phyloP scores from a whole-genome alignment of 2,797 vertebrate genomes.

The Chlorospingus semifuscus region DNA sequence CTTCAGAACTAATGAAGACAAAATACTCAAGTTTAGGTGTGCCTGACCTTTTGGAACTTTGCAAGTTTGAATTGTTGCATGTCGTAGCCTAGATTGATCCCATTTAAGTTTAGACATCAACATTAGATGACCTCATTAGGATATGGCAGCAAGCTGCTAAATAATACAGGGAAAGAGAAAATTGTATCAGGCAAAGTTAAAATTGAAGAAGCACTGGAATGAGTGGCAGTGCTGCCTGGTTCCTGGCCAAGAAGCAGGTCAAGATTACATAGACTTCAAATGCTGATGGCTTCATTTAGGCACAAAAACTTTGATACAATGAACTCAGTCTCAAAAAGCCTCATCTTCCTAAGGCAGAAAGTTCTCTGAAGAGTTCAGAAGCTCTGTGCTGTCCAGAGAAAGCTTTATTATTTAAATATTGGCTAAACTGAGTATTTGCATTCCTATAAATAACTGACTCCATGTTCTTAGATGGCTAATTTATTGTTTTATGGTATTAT shows the following conservation, averaged over 20 bases:
- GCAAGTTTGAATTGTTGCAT: neutral
- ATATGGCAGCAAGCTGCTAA: neutral
- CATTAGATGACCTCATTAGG: neutral
- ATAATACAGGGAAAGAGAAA: neutral
- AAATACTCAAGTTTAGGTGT: neutral
- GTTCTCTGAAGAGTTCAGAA: neutral
- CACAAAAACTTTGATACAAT: neutral
- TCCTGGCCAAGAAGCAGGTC: neutral
- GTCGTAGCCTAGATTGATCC: neutral
- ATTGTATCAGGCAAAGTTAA: neutral
- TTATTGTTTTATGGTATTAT: too few relatives aligned
- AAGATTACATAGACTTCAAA: neutral
- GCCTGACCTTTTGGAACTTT: neutral
- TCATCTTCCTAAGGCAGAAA: neutral
- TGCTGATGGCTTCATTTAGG: neutral
- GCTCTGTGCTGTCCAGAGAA: neutral
- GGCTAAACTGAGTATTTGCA: fast-evolving
- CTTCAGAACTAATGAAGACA: conserved; percentile 13
- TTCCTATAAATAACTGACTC: neutral
- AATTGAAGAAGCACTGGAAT: neutral
- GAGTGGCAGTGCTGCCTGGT: neutral
- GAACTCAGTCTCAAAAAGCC: neutral
- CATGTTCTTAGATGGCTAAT: too few relatives aligned
- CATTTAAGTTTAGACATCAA: neutral
- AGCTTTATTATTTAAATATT: neutral